Conservation (phyloP, 2,797 vertebrate species). For the Gymnothorax javanicus region DNA sequence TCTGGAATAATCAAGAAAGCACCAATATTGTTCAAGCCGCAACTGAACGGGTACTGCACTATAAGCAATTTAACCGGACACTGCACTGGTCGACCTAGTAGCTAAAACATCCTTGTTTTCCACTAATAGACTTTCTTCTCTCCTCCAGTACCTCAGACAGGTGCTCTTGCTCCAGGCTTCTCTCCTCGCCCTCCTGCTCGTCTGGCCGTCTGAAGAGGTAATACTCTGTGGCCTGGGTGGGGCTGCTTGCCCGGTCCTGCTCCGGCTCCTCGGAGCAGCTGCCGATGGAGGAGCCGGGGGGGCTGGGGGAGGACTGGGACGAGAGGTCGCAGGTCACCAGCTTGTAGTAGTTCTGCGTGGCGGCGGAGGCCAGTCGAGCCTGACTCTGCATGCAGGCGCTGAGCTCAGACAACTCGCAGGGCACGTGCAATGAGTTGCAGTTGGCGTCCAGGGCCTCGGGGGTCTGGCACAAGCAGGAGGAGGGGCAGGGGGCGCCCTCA, state of each 20-base stretch:
- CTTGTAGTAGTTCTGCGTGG: conserved; percentile 98
- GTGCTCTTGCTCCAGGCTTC: conserved; percentile 67
- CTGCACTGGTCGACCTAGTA: background rate
- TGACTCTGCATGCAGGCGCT: conserved; percentile 91
- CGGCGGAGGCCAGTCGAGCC: conserved; percentile 84
- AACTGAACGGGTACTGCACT: too few relatives aligned
- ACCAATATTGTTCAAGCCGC: too few relatives aligned
- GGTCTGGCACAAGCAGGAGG: conserved; percentile 68
- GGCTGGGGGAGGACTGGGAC: conserved; percentile 93
- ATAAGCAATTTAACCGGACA: too few relatives aligned
- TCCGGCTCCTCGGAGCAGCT: conserved; percentile 94
- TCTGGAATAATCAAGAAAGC: too few relatives aligned
- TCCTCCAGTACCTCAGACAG: conserved; percentile 9
- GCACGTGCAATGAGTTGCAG: conserved; percentile 89
- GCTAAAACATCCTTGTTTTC: background rate
- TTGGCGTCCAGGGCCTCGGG: conserved; percentile 89
- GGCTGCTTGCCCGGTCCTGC: conserved; percentile 81
- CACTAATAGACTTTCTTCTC: conserved; percentile 42
- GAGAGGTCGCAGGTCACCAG: conserved; percentile 95
- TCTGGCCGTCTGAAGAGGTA: conserved; percentile 85
- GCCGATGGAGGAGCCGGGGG: conserved; percentile 86
- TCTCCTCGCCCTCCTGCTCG: conserved; percentile 53
- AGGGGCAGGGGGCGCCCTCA: conserved; percentile 69
- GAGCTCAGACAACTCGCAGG: conserved; percentile 72
- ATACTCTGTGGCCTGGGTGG: conserved; percentile 89